A percentile compares a stretch with the other conserved stretches of the same genome.
These are phyloP conservation scores for Gambelia wislizenii DNA, from an alignment of 2,797 vertebrate species.

Conservation along the genomic window DNA sequence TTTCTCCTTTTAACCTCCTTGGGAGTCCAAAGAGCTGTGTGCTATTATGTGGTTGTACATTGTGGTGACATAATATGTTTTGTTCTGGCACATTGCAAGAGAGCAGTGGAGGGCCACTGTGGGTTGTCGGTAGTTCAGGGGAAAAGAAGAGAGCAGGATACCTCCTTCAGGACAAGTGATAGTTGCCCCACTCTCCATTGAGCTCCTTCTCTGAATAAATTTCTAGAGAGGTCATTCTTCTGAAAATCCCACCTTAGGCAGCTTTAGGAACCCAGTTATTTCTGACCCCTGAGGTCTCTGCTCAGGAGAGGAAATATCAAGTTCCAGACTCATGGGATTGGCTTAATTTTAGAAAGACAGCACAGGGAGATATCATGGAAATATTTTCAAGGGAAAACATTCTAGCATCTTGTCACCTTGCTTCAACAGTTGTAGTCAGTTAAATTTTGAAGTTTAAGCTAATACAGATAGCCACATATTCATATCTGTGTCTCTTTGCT, in stretches of 20 bases:
- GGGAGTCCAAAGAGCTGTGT: background rate
- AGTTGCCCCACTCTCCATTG: background rate
- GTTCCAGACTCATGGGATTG: background rate
- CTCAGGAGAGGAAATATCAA: background rate
- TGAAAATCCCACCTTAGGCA: background rate
- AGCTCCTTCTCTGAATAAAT: background rate
- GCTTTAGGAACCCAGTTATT: background rate
- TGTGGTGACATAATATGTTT: background rate
- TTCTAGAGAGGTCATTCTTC: background rate
- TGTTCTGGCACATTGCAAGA: background rate
- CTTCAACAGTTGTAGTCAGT: background rate
- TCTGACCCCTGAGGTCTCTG: background rate
- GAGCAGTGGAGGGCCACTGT: background rate
- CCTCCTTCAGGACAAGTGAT: background rate
- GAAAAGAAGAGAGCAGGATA: background rate
- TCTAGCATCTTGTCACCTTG: background rate
- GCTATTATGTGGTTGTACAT: background rate
- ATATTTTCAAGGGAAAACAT: background rate
- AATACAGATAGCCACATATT: background rate
- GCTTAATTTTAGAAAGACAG: background rate
- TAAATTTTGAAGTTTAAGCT: background rate
- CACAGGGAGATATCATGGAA: background rate
- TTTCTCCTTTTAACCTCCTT: background rate
- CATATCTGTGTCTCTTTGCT: background rate
- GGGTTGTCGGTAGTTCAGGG: background rate